These are phyloP conservation scores for Melanostigma gelatinosum DNA, from an alignment of 2,113 vertebrate genomes.

Conservation along the genomic window DNA sequence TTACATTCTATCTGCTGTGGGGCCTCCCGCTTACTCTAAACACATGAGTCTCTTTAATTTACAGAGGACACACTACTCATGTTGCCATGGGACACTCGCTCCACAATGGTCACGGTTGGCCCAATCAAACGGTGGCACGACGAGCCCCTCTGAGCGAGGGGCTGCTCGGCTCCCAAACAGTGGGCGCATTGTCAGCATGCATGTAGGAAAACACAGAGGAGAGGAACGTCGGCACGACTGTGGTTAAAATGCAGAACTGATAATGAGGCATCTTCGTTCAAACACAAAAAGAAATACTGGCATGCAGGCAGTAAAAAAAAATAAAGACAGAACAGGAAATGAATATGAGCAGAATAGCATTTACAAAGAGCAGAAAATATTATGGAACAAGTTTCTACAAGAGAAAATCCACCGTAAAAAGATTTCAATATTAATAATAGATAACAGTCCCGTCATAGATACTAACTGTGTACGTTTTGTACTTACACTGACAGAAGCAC, in stretches of 20 bases:
- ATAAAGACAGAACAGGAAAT: not conserved
- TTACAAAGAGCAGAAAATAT: constrained; percentile 7
- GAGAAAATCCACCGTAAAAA: constrained; percentile 50
- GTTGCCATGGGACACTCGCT: constrained; percentile 55
- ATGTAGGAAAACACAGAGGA: constrained; percentile 48
- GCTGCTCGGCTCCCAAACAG: constrained; percentile 56
- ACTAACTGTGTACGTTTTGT: not conserved
- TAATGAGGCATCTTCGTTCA: constrained; percentile 23
- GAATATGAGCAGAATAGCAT: constrained; percentile 2
- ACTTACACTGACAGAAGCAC: not conserved
- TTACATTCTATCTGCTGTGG: not conserved
- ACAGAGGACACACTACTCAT: constrained; percentile 9
- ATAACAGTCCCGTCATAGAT: not conserved
- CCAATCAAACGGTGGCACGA: constrained; percentile 52
- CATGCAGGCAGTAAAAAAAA: constrained; percentile 33
- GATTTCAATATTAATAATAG: too few relatives aligned
- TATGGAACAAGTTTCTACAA: not conserved
- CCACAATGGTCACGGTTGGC: constrained; percentile 50
- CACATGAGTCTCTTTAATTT: constrained; percentile 5
- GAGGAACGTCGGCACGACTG: constrained; percentile 21
- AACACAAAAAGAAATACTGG: not conserved
- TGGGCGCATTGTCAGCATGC: constrained; percentile 71
- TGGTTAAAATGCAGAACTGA: constrained; percentile 45
- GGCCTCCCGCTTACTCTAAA: constrained; percentile 9
- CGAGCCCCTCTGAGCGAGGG: constrained; percentile 50